A percentile compares a stretch with the other conserved stretches of the same genome.
Conservation (phyloP, 2,797 vertebrate species). For the Ataeniobius toweri region DNA sequence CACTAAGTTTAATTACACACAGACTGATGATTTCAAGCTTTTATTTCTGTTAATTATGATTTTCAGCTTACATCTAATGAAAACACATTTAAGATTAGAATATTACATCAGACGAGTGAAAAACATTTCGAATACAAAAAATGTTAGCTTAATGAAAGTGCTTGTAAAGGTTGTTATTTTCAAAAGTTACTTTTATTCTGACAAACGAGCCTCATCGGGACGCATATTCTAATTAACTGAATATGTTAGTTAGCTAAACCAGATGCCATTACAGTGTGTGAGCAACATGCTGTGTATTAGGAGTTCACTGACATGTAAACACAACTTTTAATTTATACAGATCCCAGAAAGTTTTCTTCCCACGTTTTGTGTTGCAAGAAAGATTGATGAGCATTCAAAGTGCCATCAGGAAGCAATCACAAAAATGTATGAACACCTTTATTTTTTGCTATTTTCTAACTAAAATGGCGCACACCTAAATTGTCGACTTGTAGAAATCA, state of each 20-base stretch:
- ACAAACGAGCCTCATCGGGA: background rate
- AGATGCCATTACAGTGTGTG: background rate
- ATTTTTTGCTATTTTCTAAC: background rate
- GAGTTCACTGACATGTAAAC: background rate
- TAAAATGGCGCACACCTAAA: background rate
- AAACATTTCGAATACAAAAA: background rate
- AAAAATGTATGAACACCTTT: background rate
- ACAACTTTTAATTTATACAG: background rate
- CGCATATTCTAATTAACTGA: background rate
- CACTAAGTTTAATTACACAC: background rate
- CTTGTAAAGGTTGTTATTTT: background rate
- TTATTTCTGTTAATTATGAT: background rate
- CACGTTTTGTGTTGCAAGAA: background rate
- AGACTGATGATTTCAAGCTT: too few species aligned
- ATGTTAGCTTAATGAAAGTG: background rate
- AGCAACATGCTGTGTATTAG: background rate
- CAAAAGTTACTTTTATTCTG: background rate
- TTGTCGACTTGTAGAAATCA: too few species aligned
- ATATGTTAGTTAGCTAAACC: background rate
- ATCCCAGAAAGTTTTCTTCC: background rate
- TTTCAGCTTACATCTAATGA: background rate
- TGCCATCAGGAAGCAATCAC: background rate
- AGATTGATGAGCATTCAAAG: background rate
- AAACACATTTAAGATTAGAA: background rate
- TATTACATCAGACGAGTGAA: background rate